Evolutionary conservation across 2,888 invertebrate species (phyloP).

Genomic region (Neoitamus cyanurus): DNA sequence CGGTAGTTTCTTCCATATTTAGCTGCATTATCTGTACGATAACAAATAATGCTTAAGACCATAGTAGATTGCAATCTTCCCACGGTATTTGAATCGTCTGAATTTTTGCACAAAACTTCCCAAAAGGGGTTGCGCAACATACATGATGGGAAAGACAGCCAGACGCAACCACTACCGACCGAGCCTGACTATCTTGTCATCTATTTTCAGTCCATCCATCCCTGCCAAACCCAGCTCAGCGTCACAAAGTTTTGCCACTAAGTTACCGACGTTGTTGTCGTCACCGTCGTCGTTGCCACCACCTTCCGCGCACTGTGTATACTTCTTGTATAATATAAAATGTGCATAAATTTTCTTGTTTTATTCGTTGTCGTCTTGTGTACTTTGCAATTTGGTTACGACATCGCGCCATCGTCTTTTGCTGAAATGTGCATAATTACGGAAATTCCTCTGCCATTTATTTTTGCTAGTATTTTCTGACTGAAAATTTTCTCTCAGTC

Average conservation of each 20-base stretch:
- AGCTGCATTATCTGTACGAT: neutral
- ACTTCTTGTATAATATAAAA: slow-evolving; percentile 5
- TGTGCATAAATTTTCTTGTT: slow-evolving; percentile 7
- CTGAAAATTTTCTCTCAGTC: neutral
- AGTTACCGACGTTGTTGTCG: neutral
- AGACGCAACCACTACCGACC: neutral
- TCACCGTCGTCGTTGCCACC: neutral
- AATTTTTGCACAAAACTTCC: neutral
- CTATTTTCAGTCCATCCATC: neutral
- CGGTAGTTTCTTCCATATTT: neutral
- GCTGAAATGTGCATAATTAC: slow-evolving; percentile 20
- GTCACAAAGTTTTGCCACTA: neutral
- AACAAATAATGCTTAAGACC: neutral
- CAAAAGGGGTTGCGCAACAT: neutral
- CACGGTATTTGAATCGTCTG: neutral
- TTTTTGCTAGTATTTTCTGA: neutral
- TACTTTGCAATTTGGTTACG: slow-evolving; percentile 11
- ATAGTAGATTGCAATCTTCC: neutral
- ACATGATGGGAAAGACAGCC: neutral
- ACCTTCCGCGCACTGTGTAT: neutral
- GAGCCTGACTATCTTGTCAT: neutral
- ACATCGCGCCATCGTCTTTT: neutral
- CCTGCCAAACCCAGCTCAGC: neutral
- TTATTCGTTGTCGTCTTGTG: slow-evolving; percentile 10
- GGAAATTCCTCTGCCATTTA: slow-evolving; percentile 11